Evolutionary conservation across 2,888 invertebrate species (phyloP), one percentile per base, ranked within the genome.

Genomic region (Ganaspis brasiliensis): DNA sequence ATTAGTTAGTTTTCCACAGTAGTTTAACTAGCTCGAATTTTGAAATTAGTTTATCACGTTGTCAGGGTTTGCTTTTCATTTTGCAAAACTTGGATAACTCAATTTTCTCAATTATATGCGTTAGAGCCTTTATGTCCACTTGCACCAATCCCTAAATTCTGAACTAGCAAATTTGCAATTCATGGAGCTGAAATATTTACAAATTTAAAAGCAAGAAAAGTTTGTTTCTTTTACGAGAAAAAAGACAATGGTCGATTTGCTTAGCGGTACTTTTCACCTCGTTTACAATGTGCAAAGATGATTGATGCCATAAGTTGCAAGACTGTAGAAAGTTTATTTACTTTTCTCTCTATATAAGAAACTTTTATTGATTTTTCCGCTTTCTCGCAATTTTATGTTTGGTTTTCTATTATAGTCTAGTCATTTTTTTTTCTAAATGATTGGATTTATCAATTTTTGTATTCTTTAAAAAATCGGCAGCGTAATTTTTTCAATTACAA

Each of bases 271-370:
- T 24, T 26, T 67, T 40, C 40, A 67, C 40, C 67, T 67, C 67
- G 40, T 63, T 67, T 45, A 67, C 67, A 67, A 67, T 67, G 67
- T 67, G 67, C 45, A 67, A 67, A 67, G 67, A 67, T 67, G 67
- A 67, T 67, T 40, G 67, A 67, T 67, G 45, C 67, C 24, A 40
- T 67, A n/a, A 40, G 57, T 57, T 57, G 8, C 6, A 57, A 21
- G 24, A n/a, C 45, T 24, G 3, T 40, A 45, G 67, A 67, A 67
- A 67, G 67, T 67, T 67, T 67, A 45, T 67, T 67, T 67, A 45
- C 67, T 67, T 37, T 45, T 67, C 24, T 40, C n/a, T 24, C 21
- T 26, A 16, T 16, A 19, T 6, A 40, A 37, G 19, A 67, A 67
- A 24, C 21, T 67, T 45, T 21, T 61, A 37, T 31, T 9, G 40